These are phyloP conservation scores for Stigmatopora argus DNA, from an alignment of 2,113 vertebrate species.

Conservation along the genomic window DNA sequence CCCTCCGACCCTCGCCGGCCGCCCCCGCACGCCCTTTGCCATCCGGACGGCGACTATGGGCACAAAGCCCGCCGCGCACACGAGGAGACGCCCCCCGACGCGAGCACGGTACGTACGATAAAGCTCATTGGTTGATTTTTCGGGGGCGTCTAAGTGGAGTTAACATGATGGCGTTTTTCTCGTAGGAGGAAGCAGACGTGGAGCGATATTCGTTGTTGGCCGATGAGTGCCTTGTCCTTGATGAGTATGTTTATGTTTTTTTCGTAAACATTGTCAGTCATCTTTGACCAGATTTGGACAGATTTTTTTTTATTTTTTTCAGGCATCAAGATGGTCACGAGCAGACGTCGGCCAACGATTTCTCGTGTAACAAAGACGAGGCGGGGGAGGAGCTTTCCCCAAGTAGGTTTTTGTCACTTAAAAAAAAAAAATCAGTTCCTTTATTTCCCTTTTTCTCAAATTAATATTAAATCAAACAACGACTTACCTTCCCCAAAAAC, in stretches of 20 bases:
- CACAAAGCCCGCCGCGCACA: constrained; percentile 58
- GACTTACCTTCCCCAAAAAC: too few species aligned
- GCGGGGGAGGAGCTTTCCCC: constrained; percentile 19
- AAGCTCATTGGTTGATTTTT: neutral
- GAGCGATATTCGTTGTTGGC: constrained; percentile 70
- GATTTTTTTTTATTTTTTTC: neutral
- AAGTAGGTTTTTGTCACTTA: constrained; percentile 39
- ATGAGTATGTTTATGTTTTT: constrained; percentile 69
- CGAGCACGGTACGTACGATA: neutral
- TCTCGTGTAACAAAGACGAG: constrained; percentile 41
- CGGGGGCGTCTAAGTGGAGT: neutral
- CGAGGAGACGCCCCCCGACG: neutral
- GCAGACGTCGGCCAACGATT: constrained; percentile 72
- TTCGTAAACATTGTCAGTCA: neutral
- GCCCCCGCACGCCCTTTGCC: constrained; percentile 40
- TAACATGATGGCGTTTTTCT: neutral
- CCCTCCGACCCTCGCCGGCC: constrained; percentile 62
- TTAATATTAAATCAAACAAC: too few species aligned
- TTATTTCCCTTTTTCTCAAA: too few species aligned
- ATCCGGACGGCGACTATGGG: constrained; percentile 50
- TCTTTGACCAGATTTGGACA: neutral
- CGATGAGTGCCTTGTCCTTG: constrained; percentile 67
- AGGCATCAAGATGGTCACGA: constrained; percentile 39
- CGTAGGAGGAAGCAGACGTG: constrained; percentile 70
- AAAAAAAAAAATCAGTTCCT: too few species aligned